Conservation (phyloP, 2,113 vertebrate genomes). For the Riparia riparia region DNA sequence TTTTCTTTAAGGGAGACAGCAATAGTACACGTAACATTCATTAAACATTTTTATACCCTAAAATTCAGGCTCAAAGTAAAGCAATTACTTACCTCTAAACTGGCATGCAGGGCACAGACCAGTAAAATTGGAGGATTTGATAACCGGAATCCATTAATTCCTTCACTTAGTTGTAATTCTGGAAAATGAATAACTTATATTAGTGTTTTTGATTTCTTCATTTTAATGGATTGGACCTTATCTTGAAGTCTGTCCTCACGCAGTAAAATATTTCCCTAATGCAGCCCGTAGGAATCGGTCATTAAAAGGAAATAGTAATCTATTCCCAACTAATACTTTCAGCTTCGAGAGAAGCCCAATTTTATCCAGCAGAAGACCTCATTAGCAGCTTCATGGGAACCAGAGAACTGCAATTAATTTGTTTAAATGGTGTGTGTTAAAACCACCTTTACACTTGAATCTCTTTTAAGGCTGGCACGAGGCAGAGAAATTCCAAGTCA, state of each 20-base stretch:
- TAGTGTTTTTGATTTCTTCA: constrained; percentile 42
- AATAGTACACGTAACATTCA: background rate
- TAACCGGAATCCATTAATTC: constrained; percentile 89
- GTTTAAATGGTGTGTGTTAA: constrained; percentile 53
- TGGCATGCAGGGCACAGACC: constrained; percentile 91
- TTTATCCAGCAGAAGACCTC: constrained; percentile 51
- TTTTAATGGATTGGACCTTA: constrained; percentile 27
- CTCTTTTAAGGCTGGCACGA: constrained; percentile 34
- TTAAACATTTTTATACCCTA: background rate
- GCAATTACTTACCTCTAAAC: constrained; percentile 87
- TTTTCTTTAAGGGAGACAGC: background rate
- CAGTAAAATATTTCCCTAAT: constrained; percentile 50
- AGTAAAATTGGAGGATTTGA: constrained; percentile 95
- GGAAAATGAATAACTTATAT: constrained; percentile 56
- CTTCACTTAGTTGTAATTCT: constrained; percentile 89
- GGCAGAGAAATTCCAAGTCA: constrained; percentile 37
- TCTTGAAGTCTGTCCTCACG: background rate
- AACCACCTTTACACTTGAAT: constrained; percentile 52
- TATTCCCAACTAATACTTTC: constrained; percentile 37
- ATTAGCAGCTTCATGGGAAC: constrained; percentile 55
- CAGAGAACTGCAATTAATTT: constrained; percentile 51
- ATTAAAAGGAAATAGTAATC: constrained; percentile 56
- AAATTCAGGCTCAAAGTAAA: constrained; percentile 16
- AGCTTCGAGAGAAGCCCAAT: constrained; percentile 17
- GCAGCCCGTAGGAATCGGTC: constrained; percentile 3